Base-by-base conservation (phyloP, 2,797 vertebrate species). In the Aplochiton taeniatus region DNA sequence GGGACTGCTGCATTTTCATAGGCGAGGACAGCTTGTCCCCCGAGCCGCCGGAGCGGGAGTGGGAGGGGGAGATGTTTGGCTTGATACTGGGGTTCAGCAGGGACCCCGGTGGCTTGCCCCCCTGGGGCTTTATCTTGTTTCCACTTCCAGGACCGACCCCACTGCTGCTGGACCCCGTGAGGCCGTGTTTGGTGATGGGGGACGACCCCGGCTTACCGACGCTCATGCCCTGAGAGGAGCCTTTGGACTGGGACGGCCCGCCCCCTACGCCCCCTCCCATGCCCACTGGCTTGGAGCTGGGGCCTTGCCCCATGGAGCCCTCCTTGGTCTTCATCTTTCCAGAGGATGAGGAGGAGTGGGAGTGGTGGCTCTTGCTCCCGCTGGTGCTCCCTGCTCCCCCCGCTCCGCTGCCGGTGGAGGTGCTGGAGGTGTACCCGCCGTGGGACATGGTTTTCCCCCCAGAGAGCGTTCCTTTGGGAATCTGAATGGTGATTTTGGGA, bases 401-500 rank as follows among this genome's bases (percentile, higher is more conserved):
- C 10, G 90, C 83, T 65, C 83, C 78, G 53, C 91, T 87, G 47
- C 88, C 82, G 10, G 93, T 90, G 44, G 95, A 96, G 77, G 95
- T 95, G 58, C 94, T 96, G 57, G 92, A 92, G 0, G 94, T 95
- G 81, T 98, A 98, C 64, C 96, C 96, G 74, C 95, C 92, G 0
- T 98, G 97, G 0, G 96, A 98, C 0, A 94, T 95, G 0, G 95
- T 95, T 83, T 99, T 99, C 14, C 96, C 96, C 17, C 95, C 96
- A 73, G 95, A 95, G 85, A 99, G 93, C 0, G 95, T 97, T 60
- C 96, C 95, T 84, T 97, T 98, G 14, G 94, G 94, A 64, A 99
- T 98, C 86, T 99, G 97, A 84, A 99, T 99, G 17, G 97, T 99
- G 66, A 99, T 98, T 92, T 99, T 99, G 66, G 96, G 98, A 74